Base-by-base conservation (phyloP, 2,113 vertebrate genomes). In the Siniperca knerii region DNA sequence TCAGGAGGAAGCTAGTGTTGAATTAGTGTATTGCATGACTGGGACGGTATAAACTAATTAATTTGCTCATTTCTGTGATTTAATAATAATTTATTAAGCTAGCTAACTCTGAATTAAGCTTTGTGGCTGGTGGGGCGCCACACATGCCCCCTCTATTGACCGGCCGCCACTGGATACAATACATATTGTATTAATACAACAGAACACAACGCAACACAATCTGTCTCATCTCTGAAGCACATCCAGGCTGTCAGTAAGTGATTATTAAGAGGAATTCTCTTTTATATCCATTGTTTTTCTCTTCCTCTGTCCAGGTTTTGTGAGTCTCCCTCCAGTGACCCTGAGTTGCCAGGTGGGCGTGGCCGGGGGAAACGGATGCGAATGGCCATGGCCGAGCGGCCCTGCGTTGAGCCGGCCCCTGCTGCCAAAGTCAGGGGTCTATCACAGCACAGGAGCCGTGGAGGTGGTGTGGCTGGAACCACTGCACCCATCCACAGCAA, bases 321-420 rank as follows among this genome's bases (percentile, higher is more conserved):
- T 64, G 98, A 99, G 89, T 99, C 98, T 0, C 98, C 98, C 1
- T 98, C 97, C 58, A 98, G 97, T 79, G 98, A 99, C 93, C 95
- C 98, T 83, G 98, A 99, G 88, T 96, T 98, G 95, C 95, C 97
- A 0, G 97, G 97, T 37, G 97, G 97, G 44, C 97, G 98, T 5
- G 98, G 98, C 46, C 95, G 98, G 70, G 98, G 98, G 11, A 99
- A 99, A 90, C 94, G 98, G 48, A 97, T 98, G 11, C 96, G 98
- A 71, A 95, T 98, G 0, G 93, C 96, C 0, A 96, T 97, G 1
- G 94, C 96, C 0, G 93, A 95, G 74, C 94, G 96, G 11, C 96
- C 97, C 0, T 96, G 96, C 35, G 91, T 93, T 0, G 98, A 99
- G 25, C 90, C 96, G 0, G 91, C 95, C 78, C 96, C 97, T 75